A percentile compares a stretch with the other conserved stretches of the same genome.
These are phyloP conservation scores for Procambarus virginalis DNA, from an alignment of 1,140 invertebrate species.

Conservation along the genomic window DNA sequence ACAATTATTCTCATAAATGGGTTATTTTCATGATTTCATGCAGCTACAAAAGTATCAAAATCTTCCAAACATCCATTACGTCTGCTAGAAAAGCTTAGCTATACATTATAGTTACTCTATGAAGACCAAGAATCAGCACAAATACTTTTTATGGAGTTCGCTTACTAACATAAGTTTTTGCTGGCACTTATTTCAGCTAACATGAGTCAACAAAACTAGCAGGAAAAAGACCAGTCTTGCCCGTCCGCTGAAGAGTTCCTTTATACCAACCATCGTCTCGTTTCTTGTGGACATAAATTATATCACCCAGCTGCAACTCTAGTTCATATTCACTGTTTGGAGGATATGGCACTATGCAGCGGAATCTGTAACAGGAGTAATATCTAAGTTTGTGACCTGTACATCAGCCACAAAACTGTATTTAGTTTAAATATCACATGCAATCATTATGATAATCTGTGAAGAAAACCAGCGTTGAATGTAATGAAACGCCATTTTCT, in stretches of 20 bases:
- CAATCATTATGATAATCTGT: too few species aligned
- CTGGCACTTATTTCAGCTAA: constrained; percentile 22
- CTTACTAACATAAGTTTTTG: background rate
- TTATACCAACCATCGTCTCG: constrained; percentile 97
- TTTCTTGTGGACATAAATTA: constrained; percentile 93
- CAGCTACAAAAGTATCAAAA: constrained; percentile 40
- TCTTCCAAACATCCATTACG: constrained; percentile 22
- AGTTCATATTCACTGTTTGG: constrained; percentile 91
- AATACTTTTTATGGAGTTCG: background rate
- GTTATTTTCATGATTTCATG: background rate
- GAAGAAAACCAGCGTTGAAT: too few species aligned
- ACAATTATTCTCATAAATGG: background rate
- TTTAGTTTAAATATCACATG: too few species aligned
- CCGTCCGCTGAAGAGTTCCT: constrained; percentile 90
- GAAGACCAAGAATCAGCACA: constrained; percentile 3
- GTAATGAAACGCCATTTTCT: too few species aligned
- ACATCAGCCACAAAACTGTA: too few species aligned
- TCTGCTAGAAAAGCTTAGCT: constrained; percentile 21
- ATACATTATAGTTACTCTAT: background rate
- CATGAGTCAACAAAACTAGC: constrained; percentile 89
- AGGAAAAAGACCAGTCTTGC: constrained; percentile 93
- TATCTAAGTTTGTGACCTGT: too few species aligned
- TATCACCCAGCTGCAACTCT: constrained; percentile 90
- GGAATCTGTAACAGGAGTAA: constrained; percentile 78
- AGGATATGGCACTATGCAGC: constrained; percentile 95